Evolutionary conservation across 2,113 vertebrate genomes (phyloP), one percentile per base, ranked within the genome.

Genomic region (Trichomycterus rosablanca): DNA sequence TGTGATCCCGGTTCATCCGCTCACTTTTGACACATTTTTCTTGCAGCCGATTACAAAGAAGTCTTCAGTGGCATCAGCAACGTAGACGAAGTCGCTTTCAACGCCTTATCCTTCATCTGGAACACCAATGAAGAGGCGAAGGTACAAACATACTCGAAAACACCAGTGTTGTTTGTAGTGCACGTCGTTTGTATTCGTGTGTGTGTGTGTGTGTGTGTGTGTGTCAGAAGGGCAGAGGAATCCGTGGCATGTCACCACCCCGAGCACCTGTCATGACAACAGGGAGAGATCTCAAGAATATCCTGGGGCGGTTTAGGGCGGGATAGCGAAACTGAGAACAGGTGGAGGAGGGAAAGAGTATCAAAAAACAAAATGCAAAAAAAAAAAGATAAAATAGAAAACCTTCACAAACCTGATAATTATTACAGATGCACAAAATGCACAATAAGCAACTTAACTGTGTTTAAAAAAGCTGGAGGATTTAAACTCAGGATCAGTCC

Each of bases 71-170:
- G 93, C 0, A 90, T 97, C 55, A 91, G 91, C 76, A 89, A 93
- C 59, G 87, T 98, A 0, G 94, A 98, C 57, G 96, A 99, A 76
- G 78, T 97, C 39, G 92, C 95, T 32, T 98, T 97, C 73, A 99
- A 99, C 0, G 96, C 96, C 0, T 80, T 98, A 53, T 98, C 96
- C 67, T 98, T 99, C 3, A 75, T 97, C 58, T 99, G 96, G 96
- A 93, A 95, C 66, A 73, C 92, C 54, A 90, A 77, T 0, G 94
- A 97, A 60, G 96, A 98, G 48, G 96, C 95, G 59, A 99, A 99
- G 93, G 95, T 99, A 56, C 39, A 20, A 49, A 19, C 9, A 61
- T 59, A n/a, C n/a, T n/a, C n/a, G n/a, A n/a, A n/a, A n/a, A n/a
- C n/a, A n/a, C n/a, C n/a, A n/a, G n/a, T n/a, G n/a, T n/a, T n/a